Evolutionary conservation across 2,797 vertebrate genomes (phyloP).

Genomic region (Knipowitschia caucasica): DNA sequence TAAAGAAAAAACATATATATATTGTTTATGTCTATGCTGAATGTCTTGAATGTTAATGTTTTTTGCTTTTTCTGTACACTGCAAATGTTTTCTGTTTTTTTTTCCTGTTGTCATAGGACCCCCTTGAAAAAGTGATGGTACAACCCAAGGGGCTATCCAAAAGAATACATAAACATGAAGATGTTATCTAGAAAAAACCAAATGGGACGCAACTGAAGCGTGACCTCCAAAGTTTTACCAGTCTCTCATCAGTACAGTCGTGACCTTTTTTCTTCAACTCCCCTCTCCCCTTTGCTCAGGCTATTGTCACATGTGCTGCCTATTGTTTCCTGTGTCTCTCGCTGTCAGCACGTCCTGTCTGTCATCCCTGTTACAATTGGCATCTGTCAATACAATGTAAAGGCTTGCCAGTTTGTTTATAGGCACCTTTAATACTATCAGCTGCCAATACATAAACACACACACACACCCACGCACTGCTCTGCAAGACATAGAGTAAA

Average conservation of each 20-base stretch:
- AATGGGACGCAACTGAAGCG: too few species aligned
- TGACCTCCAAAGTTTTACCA: conserved; percentile 56
- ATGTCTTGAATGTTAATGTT: too few species aligned
- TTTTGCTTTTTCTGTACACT: too few species aligned
- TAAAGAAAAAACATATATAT: too few species aligned
- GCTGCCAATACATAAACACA: conserved; percentile 71
- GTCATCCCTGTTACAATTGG: conserved; percentile 72
- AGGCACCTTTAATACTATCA: conserved; percentile 64
- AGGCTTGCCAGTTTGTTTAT: conserved; percentile 48
- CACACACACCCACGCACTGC: conserved; percentile 26
- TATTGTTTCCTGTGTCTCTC: conserved; percentile 65
- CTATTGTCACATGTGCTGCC: conserved; percentile 31
- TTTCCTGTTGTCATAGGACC: too few species aligned
- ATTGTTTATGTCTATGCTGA: too few species aligned
- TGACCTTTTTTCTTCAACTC: conserved; percentile 18
- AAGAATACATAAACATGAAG: too few species aligned
- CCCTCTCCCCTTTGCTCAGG: conserved; percentile 28
- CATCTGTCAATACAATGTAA: conserved; percentile 74
- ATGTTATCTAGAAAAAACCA: too few species aligned
- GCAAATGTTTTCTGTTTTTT: too few species aligned
- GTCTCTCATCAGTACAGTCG: conserved; percentile 11
- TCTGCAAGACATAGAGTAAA: conserved; percentile 14
- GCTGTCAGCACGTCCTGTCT: conserved; percentile 73
- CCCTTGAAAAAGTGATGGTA: too few species aligned
- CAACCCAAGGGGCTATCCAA: too few species aligned